phyloP scores from a whole-genome alignment of 2,113 vertebrate species.

The Silurus asotus region DNA sequence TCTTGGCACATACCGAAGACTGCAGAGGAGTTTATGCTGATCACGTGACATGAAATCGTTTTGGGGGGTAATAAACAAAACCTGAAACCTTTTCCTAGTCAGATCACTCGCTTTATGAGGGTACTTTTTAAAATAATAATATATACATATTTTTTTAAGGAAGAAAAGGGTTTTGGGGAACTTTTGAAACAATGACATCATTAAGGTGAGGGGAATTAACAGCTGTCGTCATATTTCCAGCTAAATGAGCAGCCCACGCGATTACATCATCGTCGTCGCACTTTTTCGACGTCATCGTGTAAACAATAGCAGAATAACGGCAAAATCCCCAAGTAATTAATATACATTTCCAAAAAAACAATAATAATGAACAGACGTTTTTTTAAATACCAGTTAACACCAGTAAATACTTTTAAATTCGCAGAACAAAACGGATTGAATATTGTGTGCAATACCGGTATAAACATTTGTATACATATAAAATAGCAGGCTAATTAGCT shows the following conservation, averaged over 20 bases:
- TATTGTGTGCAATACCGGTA: neutral
- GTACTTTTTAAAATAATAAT: too few species aligned
- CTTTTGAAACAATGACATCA: neutral
- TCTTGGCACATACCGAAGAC: constrained; percentile 95
- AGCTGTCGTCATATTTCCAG: neutral
- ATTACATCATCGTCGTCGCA: neutral
- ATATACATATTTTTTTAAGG: too few species aligned
- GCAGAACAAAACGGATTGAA: neutral
- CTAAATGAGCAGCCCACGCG: neutral
- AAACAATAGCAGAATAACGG: neutral
- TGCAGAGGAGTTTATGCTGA: constrained; percentile 53
- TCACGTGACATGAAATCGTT: neutral
- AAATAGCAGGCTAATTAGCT: neutral
- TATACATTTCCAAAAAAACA: too few species aligned
- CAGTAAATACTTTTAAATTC: neutral
- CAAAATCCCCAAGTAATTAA: too few species aligned
- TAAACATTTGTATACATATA: neutral
- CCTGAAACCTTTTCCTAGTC: too few species aligned
- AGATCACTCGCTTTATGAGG: too few species aligned
- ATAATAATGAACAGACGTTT: too few species aligned
- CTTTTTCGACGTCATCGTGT: neutral
- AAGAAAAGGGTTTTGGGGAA: too few species aligned
- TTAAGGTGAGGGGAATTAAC: neutral
- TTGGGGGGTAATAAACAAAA: too few species aligned
- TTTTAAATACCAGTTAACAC: too few species aligned